Evolutionary conservation across 2,113 vertebrate genomes (phyloP).

Genomic region (Zeus faber): DNA sequence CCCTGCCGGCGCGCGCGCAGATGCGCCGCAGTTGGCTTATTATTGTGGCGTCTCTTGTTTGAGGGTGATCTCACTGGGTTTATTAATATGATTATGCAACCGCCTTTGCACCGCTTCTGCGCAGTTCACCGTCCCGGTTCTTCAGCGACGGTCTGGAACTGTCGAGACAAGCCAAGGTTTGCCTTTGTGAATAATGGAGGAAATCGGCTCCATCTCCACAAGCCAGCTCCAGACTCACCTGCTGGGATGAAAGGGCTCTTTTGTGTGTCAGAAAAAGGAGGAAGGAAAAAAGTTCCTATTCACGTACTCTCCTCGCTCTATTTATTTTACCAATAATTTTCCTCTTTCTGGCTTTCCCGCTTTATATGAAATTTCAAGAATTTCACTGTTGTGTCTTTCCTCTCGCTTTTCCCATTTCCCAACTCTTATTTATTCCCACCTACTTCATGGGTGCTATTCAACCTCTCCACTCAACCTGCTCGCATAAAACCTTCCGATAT

Average conservation of each 20-base stretch:
- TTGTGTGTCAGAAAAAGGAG: constrained; percentile 11
- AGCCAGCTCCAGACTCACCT: constrained; percentile 18
- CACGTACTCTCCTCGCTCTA: constrained; percentile 17
- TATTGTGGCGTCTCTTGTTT: constrained; percentile 37
- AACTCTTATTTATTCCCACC: too few relatives aligned
- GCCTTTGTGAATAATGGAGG: constrained; percentile 46
- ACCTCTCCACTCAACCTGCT: neutral
- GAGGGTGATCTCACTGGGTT: constrained; percentile 44
- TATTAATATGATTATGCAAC: constrained; percentile 31
- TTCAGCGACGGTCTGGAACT: constrained; percentile 26
- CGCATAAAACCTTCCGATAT: neutral
- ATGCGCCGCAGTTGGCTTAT: constrained; percentile 50
- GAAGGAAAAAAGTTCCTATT: constrained; percentile 27
- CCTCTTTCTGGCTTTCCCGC: constrained; percentile 20
- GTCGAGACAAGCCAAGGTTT: constrained; percentile 26
- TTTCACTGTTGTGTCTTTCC: constrained; percentile 2
- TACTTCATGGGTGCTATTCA: neutral
- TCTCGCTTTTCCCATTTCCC: neutral
- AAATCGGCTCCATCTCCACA: constrained; percentile 26
- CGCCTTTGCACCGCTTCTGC: constrained; percentile 7
- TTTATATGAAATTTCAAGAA: constrained; percentile 10
- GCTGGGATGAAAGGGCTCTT: constrained; percentile 35
- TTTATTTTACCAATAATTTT: constrained; percentile 16
- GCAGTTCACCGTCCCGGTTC: constrained; percentile 22
- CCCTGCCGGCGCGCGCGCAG: constrained; percentile 35